Evolutionary conservation across 1,140 invertebrate species (phyloP), one percentile per base, ranked within the genome.

Genomic region (Geopemphigus sp.): DNA sequence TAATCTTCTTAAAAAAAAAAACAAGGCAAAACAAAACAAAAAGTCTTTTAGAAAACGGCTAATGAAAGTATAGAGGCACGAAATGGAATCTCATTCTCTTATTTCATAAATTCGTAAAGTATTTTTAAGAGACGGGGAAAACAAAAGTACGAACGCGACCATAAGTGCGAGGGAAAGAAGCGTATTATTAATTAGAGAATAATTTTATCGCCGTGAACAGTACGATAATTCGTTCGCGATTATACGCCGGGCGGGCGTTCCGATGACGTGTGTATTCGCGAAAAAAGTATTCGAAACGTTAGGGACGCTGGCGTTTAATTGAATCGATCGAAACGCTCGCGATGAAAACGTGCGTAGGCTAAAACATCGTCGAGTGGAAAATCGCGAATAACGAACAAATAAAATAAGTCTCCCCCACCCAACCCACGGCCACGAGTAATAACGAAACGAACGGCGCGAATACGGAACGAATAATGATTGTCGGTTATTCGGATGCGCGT

Each of bases 1-100:
- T 74, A 74, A 74, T 74, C n/a, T 59, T 14, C 54, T 74, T 59
- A 47, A 78, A 78, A 78, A 76, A 61, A 78, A 54, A 29, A 39
- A 39, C 32, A 39, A 39, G 32, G 8, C 32, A 39, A 39, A 74
- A 74, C 57, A 29, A 54, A 39, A 70, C 53, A 54, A 39, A 32
- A 53, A 50, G 26, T 47, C 57, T 22, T 61, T 61, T 47, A 47
- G 32, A 76, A 78, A 78, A 78, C n/a, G 32, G 14, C 29, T 17
- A 57, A 76, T 32, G 32, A 78, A 78, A 76, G 32, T 8, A 39
- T 47, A 50, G 19, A 47, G 15, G 50, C 10, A 54, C 19, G 24
- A 72, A 47, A 54, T 72, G 50, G 50, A 72, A 72, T 54, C 68
- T 54, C 50, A 54, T 53, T 63, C 1, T 61, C 22, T 24, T 61